Evolutionary conservation across 2,113 vertebrate genomes (phyloP), one percentile per base, ranked within the genome.

Genomic region (Pseudolaguvia tuberculata): DNA sequence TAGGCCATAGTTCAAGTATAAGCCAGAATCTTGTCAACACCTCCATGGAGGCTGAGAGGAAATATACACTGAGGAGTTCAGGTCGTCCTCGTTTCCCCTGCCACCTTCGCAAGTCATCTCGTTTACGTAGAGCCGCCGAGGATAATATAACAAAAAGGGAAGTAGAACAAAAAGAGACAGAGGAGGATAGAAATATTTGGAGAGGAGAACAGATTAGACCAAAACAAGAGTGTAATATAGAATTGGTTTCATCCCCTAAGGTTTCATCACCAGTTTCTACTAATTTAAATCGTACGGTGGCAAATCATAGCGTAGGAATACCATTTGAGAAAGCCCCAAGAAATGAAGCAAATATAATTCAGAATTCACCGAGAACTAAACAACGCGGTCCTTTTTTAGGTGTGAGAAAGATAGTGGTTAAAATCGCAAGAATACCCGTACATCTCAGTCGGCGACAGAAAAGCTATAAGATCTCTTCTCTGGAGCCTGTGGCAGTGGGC

Each of bases 391-490:
- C 76, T 63, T 80, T 72, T 78, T 63, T 65, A 39, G 81, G 81
- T 14, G 89, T 94, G 58, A 93, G 95, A 79, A 95, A 89, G 84
- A 97, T 99, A 91, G 94, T 98, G 79, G 96, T 99, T 65, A 97
- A 97, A 86, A 95, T 98, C 85, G 93, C 96, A 72, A 95, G 94
- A 79, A 97, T 99, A 82, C 96, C 96, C 0, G 93, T 98, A 50
- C 95, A 92, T 3, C 88, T 98, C 50, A 95, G 96, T 61, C 92
- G 96, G 21, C 89, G 96, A 80, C 96, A 97, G 83, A 98, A 98
- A 84, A 98, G 94, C 83, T 98, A 98, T 89, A 98, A 98, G 83
- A 96, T 98, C 72, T 98, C 96, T 0, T 97, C 94, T 4, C 79
- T 98, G 82, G 91, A 92, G 81, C 87, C 88, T 0, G 77, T 85